Conservation (phyloP, 2,797 vertebrate species). For the Oryzias dopingdopingensis region DNA sequence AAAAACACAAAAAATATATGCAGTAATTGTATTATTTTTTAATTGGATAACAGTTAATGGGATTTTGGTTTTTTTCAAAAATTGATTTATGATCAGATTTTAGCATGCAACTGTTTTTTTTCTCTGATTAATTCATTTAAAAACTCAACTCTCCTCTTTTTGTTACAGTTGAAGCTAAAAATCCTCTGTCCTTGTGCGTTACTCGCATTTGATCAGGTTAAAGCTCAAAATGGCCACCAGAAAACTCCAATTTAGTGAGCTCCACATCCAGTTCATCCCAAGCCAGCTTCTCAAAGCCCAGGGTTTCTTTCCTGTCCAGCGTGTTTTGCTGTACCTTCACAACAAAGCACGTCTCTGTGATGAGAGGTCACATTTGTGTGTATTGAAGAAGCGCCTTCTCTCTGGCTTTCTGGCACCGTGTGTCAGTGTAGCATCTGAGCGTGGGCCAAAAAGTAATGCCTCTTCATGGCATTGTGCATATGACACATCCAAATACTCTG, state of each 20-base stretch:
- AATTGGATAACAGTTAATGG: too few species aligned
- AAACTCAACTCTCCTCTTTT: too few species aligned
- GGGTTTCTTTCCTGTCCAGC: slow-evolving; percentile 46
- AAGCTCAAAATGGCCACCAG: slow-evolving; percentile 37
- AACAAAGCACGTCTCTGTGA: slow-evolving; percentile 26
- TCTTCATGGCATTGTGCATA: slow-evolving; percentile 94
- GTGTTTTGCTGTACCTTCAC: slow-evolving; percentile 51
- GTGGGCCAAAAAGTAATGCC: slow-evolving; percentile 95
- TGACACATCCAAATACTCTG: slow-evolving; percentile 95
- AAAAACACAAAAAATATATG: too few species aligned
- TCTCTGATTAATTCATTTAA: too few species aligned
- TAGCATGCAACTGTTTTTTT: too few species aligned
- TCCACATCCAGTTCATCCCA: slow-evolving; percentile 25
- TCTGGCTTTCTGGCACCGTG: slow-evolving; percentile 88
- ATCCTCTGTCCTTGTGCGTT: background rate
- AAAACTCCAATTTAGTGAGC: slow-evolving; percentile 18
- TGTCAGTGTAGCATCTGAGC: slow-evolving; percentile 83
- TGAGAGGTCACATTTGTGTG: slow-evolving; percentile 48
- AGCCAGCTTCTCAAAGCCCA: slow-evolving; percentile 52
- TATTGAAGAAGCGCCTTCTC: slow-evolving; percentile 85
- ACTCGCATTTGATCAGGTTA: background rate
- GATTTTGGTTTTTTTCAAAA: too few species aligned
- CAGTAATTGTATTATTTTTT: too few species aligned
- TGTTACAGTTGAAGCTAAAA: background rate
- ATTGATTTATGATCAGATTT: too few species aligned